Evolutionary conservation across 2,113 vertebrate species (phyloP).

Genomic region (Rattus norvegicus): DNA sequence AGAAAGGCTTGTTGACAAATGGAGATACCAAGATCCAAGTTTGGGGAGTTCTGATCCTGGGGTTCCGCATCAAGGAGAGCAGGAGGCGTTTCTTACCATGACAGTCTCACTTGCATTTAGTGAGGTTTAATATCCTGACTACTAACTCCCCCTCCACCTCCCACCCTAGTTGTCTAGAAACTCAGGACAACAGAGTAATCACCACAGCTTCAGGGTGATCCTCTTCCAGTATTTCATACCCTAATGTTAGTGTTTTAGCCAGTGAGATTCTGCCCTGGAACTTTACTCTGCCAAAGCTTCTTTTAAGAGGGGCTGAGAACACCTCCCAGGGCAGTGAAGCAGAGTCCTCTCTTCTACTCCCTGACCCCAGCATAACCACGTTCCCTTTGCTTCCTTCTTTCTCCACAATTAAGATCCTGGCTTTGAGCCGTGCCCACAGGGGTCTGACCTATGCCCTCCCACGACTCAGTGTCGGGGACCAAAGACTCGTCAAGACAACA

Average conservation of each 20-base stretch:
- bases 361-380: background rate
- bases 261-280: background rate
- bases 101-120: background rate
- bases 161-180: background rate
- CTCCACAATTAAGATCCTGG: background rate
- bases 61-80: background rate
- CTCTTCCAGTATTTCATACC: background rate
- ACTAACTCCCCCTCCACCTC: background rate
- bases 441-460: slow-evolving; percentile 2
- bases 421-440: background rate
- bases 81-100: background rate
- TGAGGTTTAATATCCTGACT: background rate
- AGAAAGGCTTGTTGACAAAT: background rate
- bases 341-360: background rate
- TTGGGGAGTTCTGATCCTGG: background rate
- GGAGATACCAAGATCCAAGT: background rate
- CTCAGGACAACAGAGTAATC: background rate
- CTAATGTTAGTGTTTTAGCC: background rate
- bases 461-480: background rate
- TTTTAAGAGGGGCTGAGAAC: background rate
- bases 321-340: background rate
- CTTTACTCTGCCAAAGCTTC: background rate
- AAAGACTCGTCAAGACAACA: slow-evolving; percentile 20
- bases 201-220: background rate
- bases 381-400: background rate